Conservation (phyloP, 2,797 vertebrate species). For the Mallotus villosus region DNA sequence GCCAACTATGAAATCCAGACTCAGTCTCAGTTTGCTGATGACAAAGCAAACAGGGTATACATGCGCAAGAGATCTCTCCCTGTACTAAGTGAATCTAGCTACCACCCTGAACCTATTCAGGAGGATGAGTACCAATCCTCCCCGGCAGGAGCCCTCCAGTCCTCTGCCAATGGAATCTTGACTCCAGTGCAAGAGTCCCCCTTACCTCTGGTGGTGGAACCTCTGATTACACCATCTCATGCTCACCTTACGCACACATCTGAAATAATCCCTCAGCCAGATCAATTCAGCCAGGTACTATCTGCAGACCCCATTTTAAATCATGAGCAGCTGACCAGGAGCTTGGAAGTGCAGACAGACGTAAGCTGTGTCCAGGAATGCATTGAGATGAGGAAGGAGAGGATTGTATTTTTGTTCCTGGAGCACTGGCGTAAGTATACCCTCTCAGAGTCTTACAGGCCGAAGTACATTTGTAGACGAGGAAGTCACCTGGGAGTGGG, state of each 20-base stretch:
- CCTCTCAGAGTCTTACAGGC: conserved; percentile 71
- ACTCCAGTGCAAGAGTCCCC: conserved; percentile 46
- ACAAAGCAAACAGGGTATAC: conserved; percentile 69
- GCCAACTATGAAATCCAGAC: conserved; percentile 87
- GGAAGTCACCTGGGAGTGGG: conserved; percentile 55
- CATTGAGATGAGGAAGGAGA: conserved; percentile 87
- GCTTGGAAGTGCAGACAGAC: conserved; percentile 79
- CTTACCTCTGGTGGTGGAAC: conserved; percentile 66
- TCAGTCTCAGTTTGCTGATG: conserved; percentile 51
- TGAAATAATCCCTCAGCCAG: conserved; percentile 55
- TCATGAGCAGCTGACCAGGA: conserved; percentile 71
- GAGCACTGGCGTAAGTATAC: conserved; percentile 94
- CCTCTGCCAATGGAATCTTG: conserved; percentile 47
- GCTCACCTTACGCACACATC: conserved; percentile 57
- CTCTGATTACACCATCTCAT: conserved; percentile 58
- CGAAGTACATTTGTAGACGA: conserved; percentile 60
- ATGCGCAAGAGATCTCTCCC: conserved; percentile 79
- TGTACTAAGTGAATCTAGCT: conserved; percentile 63
- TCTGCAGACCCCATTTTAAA: conserved; percentile 68
- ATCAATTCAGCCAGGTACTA: conserved; percentile 63
- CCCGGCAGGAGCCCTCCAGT: conserved; percentile 41
- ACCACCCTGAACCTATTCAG: conserved; percentile 71
- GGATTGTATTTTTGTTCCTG: conserved; percentile 88
- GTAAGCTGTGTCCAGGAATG: conserved; percentile 80
- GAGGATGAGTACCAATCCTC: conserved; percentile 72